phyloP scores from a whole-genome alignment of 1,140 invertebrate species.

The Drosophila lacteicornis region DNA sequence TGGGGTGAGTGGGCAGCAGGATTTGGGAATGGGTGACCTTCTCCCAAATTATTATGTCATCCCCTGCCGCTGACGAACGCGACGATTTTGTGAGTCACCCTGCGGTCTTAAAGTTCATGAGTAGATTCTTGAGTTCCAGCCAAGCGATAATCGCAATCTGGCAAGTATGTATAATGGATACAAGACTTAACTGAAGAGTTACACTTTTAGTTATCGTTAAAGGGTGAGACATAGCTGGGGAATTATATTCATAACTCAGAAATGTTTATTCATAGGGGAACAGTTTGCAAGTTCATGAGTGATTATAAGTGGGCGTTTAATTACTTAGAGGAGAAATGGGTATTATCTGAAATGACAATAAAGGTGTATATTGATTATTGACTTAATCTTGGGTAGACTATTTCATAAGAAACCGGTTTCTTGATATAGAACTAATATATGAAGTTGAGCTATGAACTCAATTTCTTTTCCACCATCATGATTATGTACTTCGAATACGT shows the following conservation, averaged over 20 bases:
- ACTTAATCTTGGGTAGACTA: background rate
- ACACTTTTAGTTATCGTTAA: background rate
- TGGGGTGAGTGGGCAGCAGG: background rate
- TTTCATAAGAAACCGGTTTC: background rate
- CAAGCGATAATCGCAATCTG: constrained; percentile 16
- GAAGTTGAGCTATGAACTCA: background rate
- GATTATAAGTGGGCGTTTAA: background rate
- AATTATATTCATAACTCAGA: background rate
- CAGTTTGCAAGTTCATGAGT: background rate
- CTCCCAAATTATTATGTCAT: constrained; percentile 71
- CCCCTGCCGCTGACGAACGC: constrained; percentile 47
- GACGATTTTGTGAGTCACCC: constrained; percentile 35
- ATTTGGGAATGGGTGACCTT: constrained; percentile 9
- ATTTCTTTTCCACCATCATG: background rate
- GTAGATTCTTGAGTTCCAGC: background rate
- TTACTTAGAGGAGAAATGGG: background rate
- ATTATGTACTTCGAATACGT: background rate
- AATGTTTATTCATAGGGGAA: background rate
- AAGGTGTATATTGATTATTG: background rate
- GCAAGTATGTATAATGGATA: background rate
- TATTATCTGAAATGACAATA: background rate
- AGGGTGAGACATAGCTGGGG: background rate
- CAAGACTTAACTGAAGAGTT: background rate
- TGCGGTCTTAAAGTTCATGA: constrained; percentile 8
- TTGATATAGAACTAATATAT: background rate